These are phyloP conservation scores for Atractosteus spatula DNA, from an alignment of 2,113 vertebrate genomes.

Conservation along the genomic window DNA sequence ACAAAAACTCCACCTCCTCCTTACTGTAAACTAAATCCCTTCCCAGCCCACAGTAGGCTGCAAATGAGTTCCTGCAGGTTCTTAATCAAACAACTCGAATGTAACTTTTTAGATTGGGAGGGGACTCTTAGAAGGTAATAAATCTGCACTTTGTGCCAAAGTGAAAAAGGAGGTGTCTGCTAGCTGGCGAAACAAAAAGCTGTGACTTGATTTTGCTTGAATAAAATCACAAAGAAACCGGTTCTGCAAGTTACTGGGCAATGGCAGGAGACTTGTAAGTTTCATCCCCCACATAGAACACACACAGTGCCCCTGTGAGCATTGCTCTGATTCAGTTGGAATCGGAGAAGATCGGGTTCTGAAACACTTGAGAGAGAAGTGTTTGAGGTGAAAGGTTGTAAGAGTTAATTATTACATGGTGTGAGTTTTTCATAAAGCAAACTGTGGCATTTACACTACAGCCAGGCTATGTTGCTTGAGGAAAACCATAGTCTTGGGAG, in stretches of 20 bases:
- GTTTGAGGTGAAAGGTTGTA: background rate
- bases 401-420: background rate
- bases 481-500: no score
- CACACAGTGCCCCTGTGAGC: background rate
- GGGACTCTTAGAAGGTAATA: background rate
- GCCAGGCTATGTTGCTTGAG: no score
- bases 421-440: background rate
- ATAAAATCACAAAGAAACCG: slow-evolving; percentile 58
- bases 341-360: background rate
- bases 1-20: slow-evolving; percentile 40
- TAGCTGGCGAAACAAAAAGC: slow-evolving; percentile 29
- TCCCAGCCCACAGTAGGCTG: slow-evolving; percentile 39
- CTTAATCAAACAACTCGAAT: slow-evolving; percentile 19
- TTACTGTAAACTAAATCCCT: slow-evolving; percentile 45
- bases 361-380: background rate
- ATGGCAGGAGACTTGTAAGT: slow-evolving; percentile 14
- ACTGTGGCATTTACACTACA: background rate
- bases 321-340: background rate
- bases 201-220: slow-evolving; percentile 31
- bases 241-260: slow-evolving; percentile 50
- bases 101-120: slow-evolving; percentile 3
- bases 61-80: slow-evolving; percentile 23
- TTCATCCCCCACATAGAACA: slow-evolving; percentile 20
- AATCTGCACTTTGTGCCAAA: slow-evolving; percentile 15
- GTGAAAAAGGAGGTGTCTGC: slow-evolving; percentile 28